phyloP scores from a whole-genome alignment of 2,888 invertebrate species.

The Rhagonycha fulva region DNA sequence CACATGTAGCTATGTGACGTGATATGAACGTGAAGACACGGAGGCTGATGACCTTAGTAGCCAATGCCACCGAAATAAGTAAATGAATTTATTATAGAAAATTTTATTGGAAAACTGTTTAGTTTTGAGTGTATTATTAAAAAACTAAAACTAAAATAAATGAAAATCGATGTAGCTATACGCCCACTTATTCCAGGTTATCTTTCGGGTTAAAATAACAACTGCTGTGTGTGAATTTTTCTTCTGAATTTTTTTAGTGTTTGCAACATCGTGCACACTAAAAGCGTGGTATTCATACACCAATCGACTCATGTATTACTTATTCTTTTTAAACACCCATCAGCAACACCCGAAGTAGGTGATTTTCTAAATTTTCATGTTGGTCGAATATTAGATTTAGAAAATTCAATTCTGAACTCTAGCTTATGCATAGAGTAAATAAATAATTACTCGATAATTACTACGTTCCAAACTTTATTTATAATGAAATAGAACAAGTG shows the following conservation, averaged over 20 bases:
- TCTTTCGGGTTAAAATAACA: not conserved
- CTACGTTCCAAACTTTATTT: not conserved
- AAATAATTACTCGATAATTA: not conserved
- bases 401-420: not conserved
- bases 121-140: too few relatives aligned
- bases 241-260: not conserved
- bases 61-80: not conserved
- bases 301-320: not conserved
- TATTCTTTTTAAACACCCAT: not conserved
- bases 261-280: not conserved
- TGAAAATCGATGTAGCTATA: not conserved
- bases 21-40: too few relatives aligned
- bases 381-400: not conserved
- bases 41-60: not conserved
- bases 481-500: not conserved
- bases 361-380: not conserved
- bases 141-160: not conserved
- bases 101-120: not conserved
- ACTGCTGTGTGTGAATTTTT: not conserved
- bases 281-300: not conserved
- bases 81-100: not conserved
- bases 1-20: not conserved
- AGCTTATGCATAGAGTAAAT: not conserved
- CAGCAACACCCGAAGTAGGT: not conserved
- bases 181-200: too few relatives aligned